Conservation (phyloP, 2,113 vertebrate species). For the Lethenteron camtschaticum region DNA sequence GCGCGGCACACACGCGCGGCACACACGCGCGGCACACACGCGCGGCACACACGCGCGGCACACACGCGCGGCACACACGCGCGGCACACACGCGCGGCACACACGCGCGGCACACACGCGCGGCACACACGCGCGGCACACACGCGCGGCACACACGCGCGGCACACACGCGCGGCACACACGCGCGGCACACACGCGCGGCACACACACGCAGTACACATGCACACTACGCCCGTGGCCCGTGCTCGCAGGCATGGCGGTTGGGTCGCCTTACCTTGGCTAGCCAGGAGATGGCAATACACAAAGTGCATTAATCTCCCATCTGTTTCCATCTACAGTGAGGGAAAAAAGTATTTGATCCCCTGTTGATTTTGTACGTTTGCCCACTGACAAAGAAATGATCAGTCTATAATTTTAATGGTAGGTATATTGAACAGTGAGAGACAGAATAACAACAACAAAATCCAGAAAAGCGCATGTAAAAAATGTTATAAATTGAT, state of each 20-base stretch:
- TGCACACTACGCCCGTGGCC: not conserved
- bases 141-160: not conserved
- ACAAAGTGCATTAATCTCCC: not conserved
- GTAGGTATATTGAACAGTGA: too few relatives aligned
- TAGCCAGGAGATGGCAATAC: not conserved
- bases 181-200: accelerated
- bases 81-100: not conserved
- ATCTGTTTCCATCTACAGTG: too few relatives aligned
- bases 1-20: too few relatives aligned
- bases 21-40: accelerated
- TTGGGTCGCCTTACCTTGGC: too few relatives aligned
- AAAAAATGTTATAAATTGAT: too few relatives aligned
- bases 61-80: accelerated
- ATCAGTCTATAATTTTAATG: too few relatives aligned
- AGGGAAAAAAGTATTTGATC: too few relatives aligned
- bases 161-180: accelerated
- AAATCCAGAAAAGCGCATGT: too few relatives aligned
- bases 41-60: accelerated
- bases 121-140: not conserved
- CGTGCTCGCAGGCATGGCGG: too few relatives aligned
- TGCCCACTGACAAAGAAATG: too few relatives aligned
- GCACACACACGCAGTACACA: not conserved
- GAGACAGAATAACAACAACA: too few relatives aligned
- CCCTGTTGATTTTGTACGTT: too few relatives aligned
- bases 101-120: accelerated